Conservation (phyloP, 53 echinoderm and acorn worm genomes). For the Hippasteria phrygiana region DNA sequence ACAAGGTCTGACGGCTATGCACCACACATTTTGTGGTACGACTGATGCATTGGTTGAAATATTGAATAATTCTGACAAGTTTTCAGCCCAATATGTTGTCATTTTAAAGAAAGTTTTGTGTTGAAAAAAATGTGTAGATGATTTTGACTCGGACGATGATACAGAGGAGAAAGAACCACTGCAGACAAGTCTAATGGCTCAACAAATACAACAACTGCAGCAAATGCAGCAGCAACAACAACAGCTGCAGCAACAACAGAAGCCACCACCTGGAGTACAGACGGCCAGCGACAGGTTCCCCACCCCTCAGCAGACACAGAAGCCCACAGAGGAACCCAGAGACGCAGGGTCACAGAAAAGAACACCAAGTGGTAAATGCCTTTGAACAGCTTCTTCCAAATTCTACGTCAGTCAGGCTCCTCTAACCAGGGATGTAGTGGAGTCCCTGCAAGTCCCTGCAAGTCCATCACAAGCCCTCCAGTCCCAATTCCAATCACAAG, state of each 20-base stretch:
- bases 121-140: constrained; percentile 12
- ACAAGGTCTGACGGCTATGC: too few species aligned
- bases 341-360: constrained; percentile 16
- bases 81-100: not conserved
- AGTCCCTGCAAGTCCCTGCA: too few species aligned
- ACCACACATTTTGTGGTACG: too few species aligned
- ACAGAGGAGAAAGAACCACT: constrained; percentile 72
- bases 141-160: constrained; percentile 65
- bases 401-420: too few species aligned
- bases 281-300: not conserved
- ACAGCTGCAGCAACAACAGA: constrained; percentile 81
- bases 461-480: too few species aligned
- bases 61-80: not conserved
- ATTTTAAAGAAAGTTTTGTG: too few species aligned
- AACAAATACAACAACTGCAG: constrained; percentile 79
- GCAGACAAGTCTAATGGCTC: constrained; percentile 79
- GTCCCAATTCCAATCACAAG: too few species aligned
- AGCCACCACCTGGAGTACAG: constrained; percentile 71
- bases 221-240: constrained; percentile 74
- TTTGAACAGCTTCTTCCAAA: not conserved
- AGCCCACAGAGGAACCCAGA: constrained; percentile 26
- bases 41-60: too few species aligned
- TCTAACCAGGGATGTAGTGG: too few species aligned
- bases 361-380: constrained; percentile 21
- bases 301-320: not conserved